Conservation (phyloP, 2,888 invertebrate species). For the Tenthredo livida region DNA sequence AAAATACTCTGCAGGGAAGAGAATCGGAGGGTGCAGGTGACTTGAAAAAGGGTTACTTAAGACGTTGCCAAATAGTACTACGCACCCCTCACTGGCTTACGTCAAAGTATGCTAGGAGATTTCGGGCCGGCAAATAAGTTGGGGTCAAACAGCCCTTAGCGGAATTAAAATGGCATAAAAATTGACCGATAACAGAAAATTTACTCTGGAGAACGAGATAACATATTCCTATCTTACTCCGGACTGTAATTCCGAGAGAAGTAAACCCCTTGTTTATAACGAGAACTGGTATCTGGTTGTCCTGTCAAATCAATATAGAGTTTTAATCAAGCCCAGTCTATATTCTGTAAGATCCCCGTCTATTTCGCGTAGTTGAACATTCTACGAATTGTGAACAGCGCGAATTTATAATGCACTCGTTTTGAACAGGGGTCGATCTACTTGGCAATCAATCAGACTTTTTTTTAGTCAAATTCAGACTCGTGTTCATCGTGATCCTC, state of each 20-base stretch:
- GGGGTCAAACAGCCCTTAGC: background rate
- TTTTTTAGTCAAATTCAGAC: background rate
- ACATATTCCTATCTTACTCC: background rate
- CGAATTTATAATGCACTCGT: background rate
- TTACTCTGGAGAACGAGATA: background rate
- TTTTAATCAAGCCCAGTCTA: background rate
- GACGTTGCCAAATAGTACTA: background rate
- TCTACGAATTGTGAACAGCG: background rate
- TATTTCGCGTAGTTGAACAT: background rate
- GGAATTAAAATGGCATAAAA: background rate
- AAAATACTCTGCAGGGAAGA: background rate
- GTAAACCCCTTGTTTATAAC: background rate
- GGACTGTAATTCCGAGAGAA: background rate
- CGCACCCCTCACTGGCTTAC: background rate
- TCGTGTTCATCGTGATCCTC: background rate
- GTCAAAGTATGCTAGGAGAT: background rate
- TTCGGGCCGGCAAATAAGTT: slow-evolving; percentile 1
- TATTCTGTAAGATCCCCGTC: background rate
- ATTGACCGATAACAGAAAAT: background rate
- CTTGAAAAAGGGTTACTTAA: background rate
- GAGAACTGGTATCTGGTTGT: background rate
- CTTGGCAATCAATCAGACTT: background rate
- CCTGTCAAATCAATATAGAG: background rate
- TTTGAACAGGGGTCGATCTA: background rate
- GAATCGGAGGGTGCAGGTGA: slow-evolving; percentile 1